Evolutionary conservation across 2,797 vertebrate genomes (phyloP).

Genomic region (Anolis apletophallus): DNA sequence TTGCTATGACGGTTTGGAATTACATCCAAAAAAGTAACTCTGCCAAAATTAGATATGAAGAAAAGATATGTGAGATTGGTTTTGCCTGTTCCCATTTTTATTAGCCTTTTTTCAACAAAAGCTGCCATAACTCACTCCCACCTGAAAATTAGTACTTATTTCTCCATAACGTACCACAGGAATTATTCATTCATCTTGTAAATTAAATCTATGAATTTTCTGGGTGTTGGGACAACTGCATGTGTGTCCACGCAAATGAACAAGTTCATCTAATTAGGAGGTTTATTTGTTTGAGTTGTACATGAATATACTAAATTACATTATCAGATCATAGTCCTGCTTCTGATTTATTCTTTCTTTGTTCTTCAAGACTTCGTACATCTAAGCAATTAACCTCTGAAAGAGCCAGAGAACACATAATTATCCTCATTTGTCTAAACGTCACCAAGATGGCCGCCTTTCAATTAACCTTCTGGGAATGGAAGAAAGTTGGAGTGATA

Average conservation of each 20-base stretch:
- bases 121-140: too few relatives aligned
- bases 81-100: not conserved
- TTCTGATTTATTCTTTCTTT: slow-evolving; percentile 86
- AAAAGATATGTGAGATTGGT: not conserved
- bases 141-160: not conserved
- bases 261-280: slow-evolving; percentile 70
- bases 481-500: slow-evolving; percentile 82
- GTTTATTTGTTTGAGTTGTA: slow-evolving; percentile 81
- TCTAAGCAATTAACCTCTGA: slow-evolving; percentile 88
- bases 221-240: not conserved
- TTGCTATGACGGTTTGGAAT: too few relatives aligned
- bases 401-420: slow-evolving; percentile 84
- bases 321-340: slow-evolving; percentile 78
- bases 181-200: slow-evolving; percentile 3
- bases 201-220: slow-evolving; percentile 28
- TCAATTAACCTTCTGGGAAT: slow-evolving; percentile 85
- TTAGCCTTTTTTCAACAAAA: not conserved
- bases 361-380: slow-evolving; percentile 83
- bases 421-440: slow-evolving; percentile 86
- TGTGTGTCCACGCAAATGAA: slow-evolving; percentile 28
- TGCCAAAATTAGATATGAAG: not conserved
- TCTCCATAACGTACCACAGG: not conserved
- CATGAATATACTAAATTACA: slow-evolving; percentile 78
- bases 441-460: slow-evolving; percentile 83
- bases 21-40: too few relatives aligned